phyloP scores from a whole-genome alignment of 2,888 invertebrate genomes.

The Plutella xylostella region DNA sequence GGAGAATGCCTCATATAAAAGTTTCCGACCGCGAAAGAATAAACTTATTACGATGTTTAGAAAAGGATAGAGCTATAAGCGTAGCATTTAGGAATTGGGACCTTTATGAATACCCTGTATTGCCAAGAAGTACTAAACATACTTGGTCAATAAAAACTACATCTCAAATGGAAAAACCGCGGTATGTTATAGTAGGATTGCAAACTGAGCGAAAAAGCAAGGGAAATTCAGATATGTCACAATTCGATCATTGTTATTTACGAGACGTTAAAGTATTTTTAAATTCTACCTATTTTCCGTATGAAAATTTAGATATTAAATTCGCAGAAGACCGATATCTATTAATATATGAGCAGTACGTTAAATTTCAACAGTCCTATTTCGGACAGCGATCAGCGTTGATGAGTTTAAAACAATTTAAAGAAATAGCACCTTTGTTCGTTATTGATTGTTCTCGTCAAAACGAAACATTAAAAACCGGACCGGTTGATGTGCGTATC shows the following conservation, averaged over 20 bases:
- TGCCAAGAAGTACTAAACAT: slow-evolving; percentile 27
- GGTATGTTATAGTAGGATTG: slow-evolving; percentile 31
- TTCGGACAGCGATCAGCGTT: slow-evolving; percentile 11
- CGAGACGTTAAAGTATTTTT: slow-evolving; percentile 9
- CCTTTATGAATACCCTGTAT: slow-evolving; percentile 30
- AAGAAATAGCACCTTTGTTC: slow-evolving; percentile 21
- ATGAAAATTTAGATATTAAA: slow-evolving; percentile 9
- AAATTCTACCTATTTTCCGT: slow-evolving; percentile 11
- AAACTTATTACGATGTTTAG: slow-evolving; percentile 12
- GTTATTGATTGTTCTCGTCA: slow-evolving; percentile 23
- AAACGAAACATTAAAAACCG: slow-evolving; percentile 1
- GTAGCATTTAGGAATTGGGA: slow-evolving; percentile 33
- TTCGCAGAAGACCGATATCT: slow-evolving; percentile 1
- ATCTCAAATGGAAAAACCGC: slow-evolving; percentile 31
- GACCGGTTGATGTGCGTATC: slow-evolving; percentile 1
- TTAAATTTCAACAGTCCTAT: slow-evolving; percentile 14
- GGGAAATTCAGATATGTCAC: slow-evolving; percentile 16
- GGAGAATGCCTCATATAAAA: slow-evolving; percentile 1
- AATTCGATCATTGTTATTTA: slow-evolving; percentile 22
- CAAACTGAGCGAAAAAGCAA: slow-evolving; percentile 33
- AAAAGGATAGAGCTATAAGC: slow-evolving; percentile 26
- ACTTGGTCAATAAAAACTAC: slow-evolving; percentile 29
- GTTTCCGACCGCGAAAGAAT: slow-evolving; percentile 5
- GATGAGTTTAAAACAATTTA: slow-evolving; percentile 16
- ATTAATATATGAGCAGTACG: slow-evolving; percentile 12